phyloP scores from a whole-genome alignment of 2,888 invertebrate genomes.

The Cephonodes hylas region DNA sequence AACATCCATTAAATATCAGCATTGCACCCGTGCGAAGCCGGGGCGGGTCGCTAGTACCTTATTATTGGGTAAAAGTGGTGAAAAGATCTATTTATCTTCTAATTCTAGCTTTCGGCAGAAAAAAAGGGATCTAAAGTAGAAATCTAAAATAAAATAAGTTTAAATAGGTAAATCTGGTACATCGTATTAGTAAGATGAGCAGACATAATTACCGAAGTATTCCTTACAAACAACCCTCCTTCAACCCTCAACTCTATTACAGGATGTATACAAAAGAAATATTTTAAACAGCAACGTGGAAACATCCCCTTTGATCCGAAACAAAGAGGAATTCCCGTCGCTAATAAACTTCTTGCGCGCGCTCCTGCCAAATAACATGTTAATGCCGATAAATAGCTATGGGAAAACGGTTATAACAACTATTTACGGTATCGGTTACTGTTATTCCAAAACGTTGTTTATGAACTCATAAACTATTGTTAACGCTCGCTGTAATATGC shows the following conservation, averaged over 20 bases:
- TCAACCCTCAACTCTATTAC: background rate
- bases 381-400: background rate
- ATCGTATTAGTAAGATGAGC: no score
- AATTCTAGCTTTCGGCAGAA: no score
- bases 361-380: background rate
- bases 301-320: constrained; percentile 6
- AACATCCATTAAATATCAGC: no score
- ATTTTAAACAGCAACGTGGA: constrained; percentile 6
- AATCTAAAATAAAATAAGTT: no score
- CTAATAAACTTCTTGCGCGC: background rate
- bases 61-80: no score
- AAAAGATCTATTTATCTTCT: no score
- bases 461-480: constrained; percentile 6
- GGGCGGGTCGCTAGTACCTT: no score
- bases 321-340: background rate
- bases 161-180: no score
- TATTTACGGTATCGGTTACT: background rate
- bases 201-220: background rate
- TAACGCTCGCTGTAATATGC: background rate
- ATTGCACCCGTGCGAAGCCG: no score
- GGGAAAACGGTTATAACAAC: constrained; percentile 3
- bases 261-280: background rate
- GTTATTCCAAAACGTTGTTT: constrained; percentile 2
- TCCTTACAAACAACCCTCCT: background rate
- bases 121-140: no score